Conservation (phyloP, 2,797 vertebrate species). For the Melanogrammus aeglefinus region DNA sequence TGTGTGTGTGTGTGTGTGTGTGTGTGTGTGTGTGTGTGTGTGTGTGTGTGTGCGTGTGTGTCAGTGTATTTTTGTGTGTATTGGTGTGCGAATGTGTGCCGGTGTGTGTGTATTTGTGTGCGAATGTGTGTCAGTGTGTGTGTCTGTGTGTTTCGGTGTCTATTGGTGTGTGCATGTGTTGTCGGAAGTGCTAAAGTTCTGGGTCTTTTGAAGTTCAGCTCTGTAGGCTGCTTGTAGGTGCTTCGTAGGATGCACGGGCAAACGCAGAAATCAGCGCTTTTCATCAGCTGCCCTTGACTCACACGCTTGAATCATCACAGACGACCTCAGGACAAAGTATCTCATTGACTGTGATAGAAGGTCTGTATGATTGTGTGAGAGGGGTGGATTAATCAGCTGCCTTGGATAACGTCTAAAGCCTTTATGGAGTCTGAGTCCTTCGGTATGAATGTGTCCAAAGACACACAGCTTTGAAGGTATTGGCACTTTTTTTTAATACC, state of each 20-base stretch:
- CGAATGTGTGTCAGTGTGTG: background rate
- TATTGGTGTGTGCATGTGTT: background rate
- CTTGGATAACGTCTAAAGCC: too few species aligned
- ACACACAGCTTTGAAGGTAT: background rate
- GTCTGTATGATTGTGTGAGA: background rate
- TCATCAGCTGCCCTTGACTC: background rate
- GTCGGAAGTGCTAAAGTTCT: background rate
- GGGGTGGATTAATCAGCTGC: background rate
- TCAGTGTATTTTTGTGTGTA: background rate
- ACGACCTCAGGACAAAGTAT: background rate
- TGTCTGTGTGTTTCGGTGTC: background rate
- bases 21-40: background rate
- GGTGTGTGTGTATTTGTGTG: background rate
- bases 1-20: background rate
- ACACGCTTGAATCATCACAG: background rate
- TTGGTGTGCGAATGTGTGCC: background rate
- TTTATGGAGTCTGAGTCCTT: too few species aligned
- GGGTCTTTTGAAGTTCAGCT: background rate
- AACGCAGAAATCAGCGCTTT: background rate
- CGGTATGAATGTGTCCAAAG: background rate
- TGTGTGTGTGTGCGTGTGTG: background rate
- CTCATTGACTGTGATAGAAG: background rate
- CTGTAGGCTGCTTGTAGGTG: background rate
- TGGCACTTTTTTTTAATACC: too few species aligned
- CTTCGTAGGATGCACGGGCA: background rate